Percentiles rank a stretch among this genome's conserved stretches.
Conservation (phyloP, 1,140 invertebrate species). For the Ganaspis sp. region DNA sequence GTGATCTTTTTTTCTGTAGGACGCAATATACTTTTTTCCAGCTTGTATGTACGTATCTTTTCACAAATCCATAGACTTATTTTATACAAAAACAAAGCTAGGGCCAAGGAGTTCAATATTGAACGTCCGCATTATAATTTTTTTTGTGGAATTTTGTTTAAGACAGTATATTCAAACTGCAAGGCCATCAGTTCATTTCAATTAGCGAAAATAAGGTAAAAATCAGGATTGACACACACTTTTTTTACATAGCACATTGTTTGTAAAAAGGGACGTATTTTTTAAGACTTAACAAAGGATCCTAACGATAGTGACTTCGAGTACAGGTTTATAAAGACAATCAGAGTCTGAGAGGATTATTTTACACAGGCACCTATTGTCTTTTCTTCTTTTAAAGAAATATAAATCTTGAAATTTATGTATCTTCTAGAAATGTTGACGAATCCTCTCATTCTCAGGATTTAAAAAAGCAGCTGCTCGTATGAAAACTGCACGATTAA, state of each 20-base stretch:
- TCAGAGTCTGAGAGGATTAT: constrained; percentile 4
- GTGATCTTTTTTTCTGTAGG: background rate
- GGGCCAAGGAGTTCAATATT: constrained; percentile 11
- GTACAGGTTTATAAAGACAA: background rate
- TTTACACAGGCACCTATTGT: background rate
- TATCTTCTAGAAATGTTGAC: background rate
- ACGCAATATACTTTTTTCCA: constrained; percentile 14
- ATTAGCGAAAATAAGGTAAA: background rate
- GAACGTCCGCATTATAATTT: background rate
- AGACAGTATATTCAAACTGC: background rate
- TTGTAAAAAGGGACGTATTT: constrained; percentile 54
- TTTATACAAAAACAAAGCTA: constrained; percentile 59
- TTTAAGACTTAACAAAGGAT: constrained; percentile 49
- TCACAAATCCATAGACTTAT: constrained; percentile 57
- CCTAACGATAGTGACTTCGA: background rate
- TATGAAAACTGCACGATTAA: constrained; percentile 18
- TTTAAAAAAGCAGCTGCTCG: background rate
- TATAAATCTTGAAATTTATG: background rate
- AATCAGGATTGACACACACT: background rate
- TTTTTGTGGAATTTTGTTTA: background rate
- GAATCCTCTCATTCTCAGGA: background rate
- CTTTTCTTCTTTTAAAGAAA: background rate
- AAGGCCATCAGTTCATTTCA: background rate
- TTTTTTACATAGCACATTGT: background rate
- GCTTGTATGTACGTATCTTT: constrained; percentile 9